Conservation (phyloP, 92 coral and sea anemone genomes). For the Zoanthus sansibaricus region DNA sequence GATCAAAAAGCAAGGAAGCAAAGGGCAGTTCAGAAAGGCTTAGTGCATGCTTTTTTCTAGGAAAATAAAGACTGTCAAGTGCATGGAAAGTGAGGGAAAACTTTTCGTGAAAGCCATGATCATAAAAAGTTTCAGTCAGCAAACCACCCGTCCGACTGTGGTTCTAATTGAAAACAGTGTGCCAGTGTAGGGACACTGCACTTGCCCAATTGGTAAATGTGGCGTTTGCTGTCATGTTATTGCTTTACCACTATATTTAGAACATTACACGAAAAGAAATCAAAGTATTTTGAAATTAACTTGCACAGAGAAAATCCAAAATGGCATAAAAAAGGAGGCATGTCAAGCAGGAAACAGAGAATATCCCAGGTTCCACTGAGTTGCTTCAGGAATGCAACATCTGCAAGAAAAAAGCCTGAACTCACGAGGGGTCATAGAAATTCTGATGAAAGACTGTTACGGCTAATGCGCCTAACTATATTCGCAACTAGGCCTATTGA, state of each 20-base stretch:
- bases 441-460: conserved; percentile 1
- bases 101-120: conserved; percentile 36
- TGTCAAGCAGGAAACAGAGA: conserved; percentile 10
- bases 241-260: conserved; percentile 35
- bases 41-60: too few species aligned
- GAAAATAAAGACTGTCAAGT: conserved; percentile 38
- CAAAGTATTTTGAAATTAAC: conserved; percentile 11
- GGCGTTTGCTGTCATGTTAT: conserved; percentile 53
- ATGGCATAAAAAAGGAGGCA: conserved; percentile 11
- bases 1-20: conserved; percentile 38
- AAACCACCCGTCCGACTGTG: conserved; percentile 46
- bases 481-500: too few species aligned
- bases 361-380: conserved; percentile 45
- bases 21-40: not conserved
- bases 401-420: conserved; percentile 40
- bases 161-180: not conserved
- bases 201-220: conserved; percentile 51
- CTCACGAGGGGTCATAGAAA: conserved; percentile 17
- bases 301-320: conserved; percentile 52
- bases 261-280: conserved; percentile 22
- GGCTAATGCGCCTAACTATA: too few species aligned
- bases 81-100: not conserved
- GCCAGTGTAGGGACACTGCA: conserved; percentile 21
- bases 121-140: conserved; percentile 33
- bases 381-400: conserved; percentile 44